Base-by-base conservation (phyloP, 2,113 vertebrate species). In the Semicossyphus pulcher region DNA sequence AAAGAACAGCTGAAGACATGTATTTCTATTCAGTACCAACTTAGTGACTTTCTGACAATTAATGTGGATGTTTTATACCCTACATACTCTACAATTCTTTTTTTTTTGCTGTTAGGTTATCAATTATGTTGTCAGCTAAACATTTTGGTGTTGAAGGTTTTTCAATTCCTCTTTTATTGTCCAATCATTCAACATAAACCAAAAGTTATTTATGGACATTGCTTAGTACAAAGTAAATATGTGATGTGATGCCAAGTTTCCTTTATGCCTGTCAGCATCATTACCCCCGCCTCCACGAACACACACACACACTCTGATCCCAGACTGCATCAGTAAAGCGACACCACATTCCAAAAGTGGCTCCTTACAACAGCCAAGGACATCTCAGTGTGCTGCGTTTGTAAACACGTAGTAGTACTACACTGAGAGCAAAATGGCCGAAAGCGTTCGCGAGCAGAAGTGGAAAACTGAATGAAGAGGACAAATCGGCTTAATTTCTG, bases 261-360 rank as follows among this genome's bases (percentile, higher is more conserved):
- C 57, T 76, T 53, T 77, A 39, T 67, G 62, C 49, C 70, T 79
- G 71, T 72, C 41, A 59, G 75, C 73, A 82, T 90, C 72, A 57
- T 37, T 78, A 42, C 75, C 31, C 81, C 32, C 34, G 10, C 16
- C 29, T 5, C 6, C 18, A n/a, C n/a, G n/a, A n/a, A n/a, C n/a
- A n/a, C n/a, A n/a, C n/a, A n/a, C 23, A 28, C 25, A 48, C 36
- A n/a, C 37, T 45, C 77, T 49, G 28, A 72, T 79, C 70, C 76
- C 83, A 89, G 85, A 91, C 89, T 82, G 71, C 87, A 82, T 81
- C 85, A 83, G 92, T 91, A 93, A 94, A 85, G 81, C 37, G 91
- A 93, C 88, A 92, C 92, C 91, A 52, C 82, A 88, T 88, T 92
- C 89, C 89, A 89, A 86, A 87, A 90, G 86, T 81, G 76, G 73